Evolutionary conservation across 2,113 vertebrate genomes (phyloP).

Genomic region (Pica pica): DNA sequence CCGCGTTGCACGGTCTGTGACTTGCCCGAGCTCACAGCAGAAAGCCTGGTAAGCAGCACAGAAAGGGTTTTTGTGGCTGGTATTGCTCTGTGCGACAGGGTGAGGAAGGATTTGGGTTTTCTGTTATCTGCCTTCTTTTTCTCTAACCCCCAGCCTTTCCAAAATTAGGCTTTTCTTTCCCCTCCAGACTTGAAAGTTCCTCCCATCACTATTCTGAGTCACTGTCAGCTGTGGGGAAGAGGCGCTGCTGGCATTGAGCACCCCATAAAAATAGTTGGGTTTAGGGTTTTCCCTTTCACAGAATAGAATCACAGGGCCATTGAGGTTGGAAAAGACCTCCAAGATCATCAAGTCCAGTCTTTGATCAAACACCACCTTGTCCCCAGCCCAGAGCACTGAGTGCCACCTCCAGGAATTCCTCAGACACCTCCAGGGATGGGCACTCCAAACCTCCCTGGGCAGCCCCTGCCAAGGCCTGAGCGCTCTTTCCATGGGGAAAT

Average conservation of each 20-base stretch:
- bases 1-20: constrained; percentile 87
- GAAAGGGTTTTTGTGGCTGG: not conserved
- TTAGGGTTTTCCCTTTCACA: not conserved
- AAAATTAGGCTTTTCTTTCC: not conserved
- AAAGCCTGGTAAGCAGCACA: constrained; percentile 87
- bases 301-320: rapidly evolving
- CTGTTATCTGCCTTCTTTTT: not conserved
- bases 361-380: not conserved
- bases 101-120: not conserved
- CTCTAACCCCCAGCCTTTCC: not conserved
- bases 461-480: not conserved
- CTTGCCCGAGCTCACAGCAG: constrained; percentile 91
- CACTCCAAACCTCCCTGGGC: not conserved
- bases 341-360: no score
- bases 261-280: not conserved
- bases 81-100: rapidly evolving
- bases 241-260: not conserved
- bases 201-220: not conserved
- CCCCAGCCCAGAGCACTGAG: not conserved
- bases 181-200: not conserved
- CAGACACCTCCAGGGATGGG: not conserved
- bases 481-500: not conserved
- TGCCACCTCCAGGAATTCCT: not conserved
- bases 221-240: not conserved
- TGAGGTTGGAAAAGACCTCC: not conserved